Conservation (phyloP, 1,140 invertebrate genomes). For the Zaprionus kolodkinae region DNA sequence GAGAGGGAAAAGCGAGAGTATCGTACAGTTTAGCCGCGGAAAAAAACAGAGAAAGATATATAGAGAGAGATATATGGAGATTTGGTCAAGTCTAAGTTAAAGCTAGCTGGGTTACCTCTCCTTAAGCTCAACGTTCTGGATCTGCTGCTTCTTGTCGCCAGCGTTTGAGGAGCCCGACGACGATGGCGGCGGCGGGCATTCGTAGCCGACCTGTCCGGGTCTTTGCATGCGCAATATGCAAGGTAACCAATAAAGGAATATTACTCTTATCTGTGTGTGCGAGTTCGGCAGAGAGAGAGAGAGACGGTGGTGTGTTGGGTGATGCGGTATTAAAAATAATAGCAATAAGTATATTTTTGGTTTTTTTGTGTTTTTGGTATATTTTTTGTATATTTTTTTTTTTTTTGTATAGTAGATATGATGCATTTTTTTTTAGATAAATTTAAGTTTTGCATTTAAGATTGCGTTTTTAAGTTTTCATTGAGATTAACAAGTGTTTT, state of each 20-base stretch:
- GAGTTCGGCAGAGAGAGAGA: conserved; percentile 76
- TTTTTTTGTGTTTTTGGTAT: conserved; percentile 53
- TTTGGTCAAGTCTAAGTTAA: background rate
- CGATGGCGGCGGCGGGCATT: conserved; percentile 86
- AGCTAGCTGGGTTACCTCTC: conserved; percentile 77
- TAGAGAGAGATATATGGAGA: background rate
- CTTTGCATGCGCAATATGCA: conserved; percentile 97
- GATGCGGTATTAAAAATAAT: conserved; percentile 79
- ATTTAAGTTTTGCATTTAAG: conserved; percentile 16
- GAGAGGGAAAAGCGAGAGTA: background rate
- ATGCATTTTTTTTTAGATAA: conserved; percentile 36
- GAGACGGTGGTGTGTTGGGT: conserved; percentile 67
- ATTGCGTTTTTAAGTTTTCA: conserved; percentile 16
- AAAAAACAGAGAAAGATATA: background rate
- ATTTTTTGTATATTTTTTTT: conserved; percentile 11
- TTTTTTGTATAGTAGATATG: conserved; percentile 22
- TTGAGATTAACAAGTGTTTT: conserved; percentile 8
- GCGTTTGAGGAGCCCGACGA: conserved; percentile 85
- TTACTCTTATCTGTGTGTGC: conserved; percentile 91
- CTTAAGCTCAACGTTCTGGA: conserved; percentile 84
- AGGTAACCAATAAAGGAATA: conserved; percentile 98
- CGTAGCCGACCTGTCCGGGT: conserved; percentile 88
- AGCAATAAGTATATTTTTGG: conserved; percentile 73
- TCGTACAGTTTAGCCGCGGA: background rate
- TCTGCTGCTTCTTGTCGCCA: conserved; percentile 85